Percentiles rank a stretch among this genome's conserved stretches.
Evolutionary conservation across 2,888 invertebrate species (phyloP).

Genomic region (Brachynemurus nebulosus): DNA sequence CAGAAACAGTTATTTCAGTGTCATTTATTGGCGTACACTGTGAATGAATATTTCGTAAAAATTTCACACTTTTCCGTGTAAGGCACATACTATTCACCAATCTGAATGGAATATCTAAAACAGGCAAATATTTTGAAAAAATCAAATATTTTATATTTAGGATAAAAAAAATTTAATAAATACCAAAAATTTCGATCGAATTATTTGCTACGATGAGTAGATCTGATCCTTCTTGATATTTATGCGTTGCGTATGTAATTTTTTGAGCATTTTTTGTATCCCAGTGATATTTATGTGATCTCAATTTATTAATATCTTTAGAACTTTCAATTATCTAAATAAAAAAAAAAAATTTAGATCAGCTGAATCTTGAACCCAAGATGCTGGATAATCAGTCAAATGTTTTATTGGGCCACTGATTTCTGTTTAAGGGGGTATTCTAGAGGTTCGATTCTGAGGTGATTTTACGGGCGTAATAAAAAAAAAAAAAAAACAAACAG

Average conservation of each 20-base stretch:
- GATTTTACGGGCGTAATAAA: no score
- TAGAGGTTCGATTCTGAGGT: no score
- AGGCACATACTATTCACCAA: slow-evolving; percentile 26
- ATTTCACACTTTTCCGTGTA: slow-evolving; percentile 29
- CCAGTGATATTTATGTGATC: neutral
- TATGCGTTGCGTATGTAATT: slow-evolving; percentile 12
- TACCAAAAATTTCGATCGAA: slow-evolving; percentile 21
- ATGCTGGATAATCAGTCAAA: no score
- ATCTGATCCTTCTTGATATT: slow-evolving; percentile 16
- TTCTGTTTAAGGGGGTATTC: no score
- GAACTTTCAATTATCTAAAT: neutral
- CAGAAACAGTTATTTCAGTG: slow-evolving; percentile 23
- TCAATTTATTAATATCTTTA: neutral
- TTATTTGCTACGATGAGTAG: slow-evolving; percentile 21
- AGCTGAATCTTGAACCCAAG: no score
- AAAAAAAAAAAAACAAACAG: no score
- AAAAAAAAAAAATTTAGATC: no score
- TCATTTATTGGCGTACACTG: no score
- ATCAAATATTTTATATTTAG: no score
- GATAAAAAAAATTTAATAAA: slow-evolving; percentile 10
- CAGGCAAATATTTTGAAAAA: slow-evolving; percentile 13
- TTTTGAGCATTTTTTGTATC: neutral
- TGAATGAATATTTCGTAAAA: slow-evolving; percentile 31
- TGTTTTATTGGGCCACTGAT: no score
- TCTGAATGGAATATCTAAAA: slow-evolving; percentile 26